phyloP scores from a whole-genome alignment of 2,797 vertebrate species.

The Macrochelys suwanniensis region DNA sequence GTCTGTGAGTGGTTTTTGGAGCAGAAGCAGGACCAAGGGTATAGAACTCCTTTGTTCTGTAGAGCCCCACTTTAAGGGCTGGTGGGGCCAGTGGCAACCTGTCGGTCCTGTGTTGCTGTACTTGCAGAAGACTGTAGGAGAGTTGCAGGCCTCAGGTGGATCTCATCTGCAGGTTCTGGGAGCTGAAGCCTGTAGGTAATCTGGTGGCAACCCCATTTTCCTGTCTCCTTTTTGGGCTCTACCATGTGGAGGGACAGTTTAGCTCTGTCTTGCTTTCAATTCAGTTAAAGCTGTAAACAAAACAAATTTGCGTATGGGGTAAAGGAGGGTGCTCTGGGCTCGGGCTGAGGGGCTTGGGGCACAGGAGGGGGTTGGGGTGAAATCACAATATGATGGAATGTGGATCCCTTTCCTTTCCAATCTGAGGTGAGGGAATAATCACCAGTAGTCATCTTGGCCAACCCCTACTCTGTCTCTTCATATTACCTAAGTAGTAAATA shows the following conservation, averaged over 20 bases:
- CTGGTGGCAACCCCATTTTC: accelerated
- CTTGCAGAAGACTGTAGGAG: neutral
- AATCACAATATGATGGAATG: neutral
- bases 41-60: neutral
- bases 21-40: too few relatives aligned
- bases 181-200: neutral
- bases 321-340: too few relatives aligned
- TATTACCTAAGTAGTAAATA: neutral
- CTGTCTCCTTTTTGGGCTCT: neutral
- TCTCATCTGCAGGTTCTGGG: neutral
- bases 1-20: too few relatives aligned
- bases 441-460: neutral
- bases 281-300: neutral
- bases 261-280: neutral
- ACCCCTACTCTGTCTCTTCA: neutral
- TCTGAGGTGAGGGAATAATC: too few relatives aligned
- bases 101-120: neutral
- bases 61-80: neutral
- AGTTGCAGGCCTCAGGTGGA: neutral
- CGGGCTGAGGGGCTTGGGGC: too few relatives aligned
- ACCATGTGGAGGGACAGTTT: neutral
- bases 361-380: too few relatives aligned
- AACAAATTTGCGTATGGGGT: neutral
- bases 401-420: neutral
- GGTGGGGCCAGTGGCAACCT: neutral